Evolutionary conservation across 2,888 invertebrate genomes (phyloP).

Genomic region (Incurvaria masculella): DNA sequence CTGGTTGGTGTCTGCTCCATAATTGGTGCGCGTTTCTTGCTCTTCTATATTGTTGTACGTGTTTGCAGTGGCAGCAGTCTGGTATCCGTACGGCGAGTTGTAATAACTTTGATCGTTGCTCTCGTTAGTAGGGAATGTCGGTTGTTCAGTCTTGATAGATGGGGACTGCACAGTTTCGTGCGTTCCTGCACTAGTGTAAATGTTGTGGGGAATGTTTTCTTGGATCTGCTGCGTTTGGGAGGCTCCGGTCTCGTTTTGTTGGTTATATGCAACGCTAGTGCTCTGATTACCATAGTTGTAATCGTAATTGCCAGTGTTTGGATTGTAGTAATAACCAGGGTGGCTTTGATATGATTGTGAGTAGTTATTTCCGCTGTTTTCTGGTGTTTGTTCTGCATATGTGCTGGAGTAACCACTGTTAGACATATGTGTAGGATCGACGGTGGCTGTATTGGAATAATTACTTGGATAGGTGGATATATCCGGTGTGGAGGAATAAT

Average conservation of each 20-base stretch:
- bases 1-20: conserved; percentile 34
- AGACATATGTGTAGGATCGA: conserved; percentile 18
- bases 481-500: conserved; percentile 17
- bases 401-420: conserved; percentile 8
- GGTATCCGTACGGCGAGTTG: conserved; percentile 49
- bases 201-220: conserved; percentile 29
- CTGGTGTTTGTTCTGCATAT: conserved; percentile 24
- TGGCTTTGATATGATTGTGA: conserved; percentile 48
- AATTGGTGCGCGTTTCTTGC: conserved; percentile 29
- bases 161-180: conserved; percentile 48
- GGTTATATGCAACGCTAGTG: conserved; percentile 24
- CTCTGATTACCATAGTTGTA: conserved; percentile 63
- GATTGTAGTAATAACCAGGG: conserved; percentile 60
- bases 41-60: conserved; percentile 15
- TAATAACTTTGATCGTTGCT: conserved; percentile 37
- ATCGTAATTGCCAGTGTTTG: conserved; percentile 53
- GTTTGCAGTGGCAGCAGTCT: conserved; percentile 22
- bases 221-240: conserved; percentile 26
- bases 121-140: conserved; percentile 15
- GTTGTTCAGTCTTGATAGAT: conserved; percentile 30
- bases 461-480: neutral
- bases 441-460: conserved; percentile 8
- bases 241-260: conserved; percentile 22
- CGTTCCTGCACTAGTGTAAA: conserved; percentile 48
- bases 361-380: conserved; percentile 20